These are phyloP conservation scores for Euproctis similis DNA, from an alignment of 2,888 invertebrate genomes.

Conservation along the genomic window DNA sequence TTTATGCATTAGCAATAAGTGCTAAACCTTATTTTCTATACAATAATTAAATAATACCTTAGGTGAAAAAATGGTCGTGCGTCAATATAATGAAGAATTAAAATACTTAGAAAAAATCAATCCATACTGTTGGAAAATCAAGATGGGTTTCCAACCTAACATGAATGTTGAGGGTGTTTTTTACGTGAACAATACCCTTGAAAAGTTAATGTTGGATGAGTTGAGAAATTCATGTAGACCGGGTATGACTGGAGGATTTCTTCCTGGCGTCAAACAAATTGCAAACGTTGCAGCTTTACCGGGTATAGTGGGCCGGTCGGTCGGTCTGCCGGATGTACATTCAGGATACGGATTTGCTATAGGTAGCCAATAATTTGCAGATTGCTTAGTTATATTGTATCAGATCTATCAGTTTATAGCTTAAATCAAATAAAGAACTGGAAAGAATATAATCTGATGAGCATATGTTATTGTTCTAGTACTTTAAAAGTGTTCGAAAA, in stretches of 20 bases:
- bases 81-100: slow-evolving; percentile 94
- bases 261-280: slow-evolving; percentile 99
- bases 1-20: too few species aligned
- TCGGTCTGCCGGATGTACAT: slow-evolving; percentile 97
- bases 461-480: too few species aligned
- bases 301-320: slow-evolving; percentile 94
- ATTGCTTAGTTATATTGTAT: too few species aligned
- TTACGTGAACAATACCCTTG: slow-evolving; percentile 94
- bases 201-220: slow-evolving; percentile 98
- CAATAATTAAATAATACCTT: too few species aligned
- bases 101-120: slow-evolving; percentile 93
- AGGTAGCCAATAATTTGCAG: too few species aligned
- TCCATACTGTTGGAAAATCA: slow-evolving; percentile 92
- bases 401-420: too few species aligned
- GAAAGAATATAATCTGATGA: too few species aligned
- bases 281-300: slow-evolving; percentile 99
- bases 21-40: too few species aligned
- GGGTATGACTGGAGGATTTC: slow-evolving; percentile 94
- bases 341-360: slow-evolving; percentile 99
- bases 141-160: slow-evolving; percentile 98
- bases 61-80: slow-evolving; percentile 86
- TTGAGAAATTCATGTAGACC: slow-evolving; percentile 91
- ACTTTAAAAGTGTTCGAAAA: too few species aligned
- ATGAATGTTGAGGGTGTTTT: slow-evolving; percentile 99
- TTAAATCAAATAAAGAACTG: too few species aligned